Evolutionary conservation across 2,888 invertebrate species (phyloP).

Genomic region (Yponomeuta evonymella): DNA sequence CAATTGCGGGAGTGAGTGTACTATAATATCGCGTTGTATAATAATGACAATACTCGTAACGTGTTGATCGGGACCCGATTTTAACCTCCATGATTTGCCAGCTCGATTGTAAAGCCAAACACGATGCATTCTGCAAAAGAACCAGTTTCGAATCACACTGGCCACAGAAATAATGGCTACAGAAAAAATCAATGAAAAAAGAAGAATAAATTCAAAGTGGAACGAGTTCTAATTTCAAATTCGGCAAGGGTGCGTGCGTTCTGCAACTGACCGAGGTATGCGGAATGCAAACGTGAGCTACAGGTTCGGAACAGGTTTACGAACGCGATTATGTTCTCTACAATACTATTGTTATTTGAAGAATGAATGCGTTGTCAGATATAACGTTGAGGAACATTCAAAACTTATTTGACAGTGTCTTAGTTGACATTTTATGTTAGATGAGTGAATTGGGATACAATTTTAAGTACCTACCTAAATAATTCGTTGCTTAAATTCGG

Average conservation of each 20-base stretch:
- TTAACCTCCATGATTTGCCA: neutral
- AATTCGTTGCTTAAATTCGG: no score
- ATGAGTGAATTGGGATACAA: no score
- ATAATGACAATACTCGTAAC: no score
- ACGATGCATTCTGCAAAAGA: slow-evolving; percentile 28
- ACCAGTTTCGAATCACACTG: slow-evolving; percentile 20
- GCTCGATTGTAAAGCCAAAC: slow-evolving; percentile 1
- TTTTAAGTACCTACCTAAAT: no score
- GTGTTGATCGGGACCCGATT: neutral
- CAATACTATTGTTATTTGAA: neutral
- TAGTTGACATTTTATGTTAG: no score
- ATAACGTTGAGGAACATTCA: no score
- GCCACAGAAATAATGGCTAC: neutral
- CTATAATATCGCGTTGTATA: no score
- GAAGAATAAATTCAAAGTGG: neutral
- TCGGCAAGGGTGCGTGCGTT: slow-evolving; percentile 34
- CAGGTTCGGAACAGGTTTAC: slow-evolving; percentile 39
- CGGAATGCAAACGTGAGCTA: slow-evolving; percentile 63
- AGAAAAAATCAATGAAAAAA: slow-evolving; percentile 7
- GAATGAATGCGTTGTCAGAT: no score
- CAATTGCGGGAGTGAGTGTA: no score
- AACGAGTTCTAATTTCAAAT: slow-evolving; percentile 28
- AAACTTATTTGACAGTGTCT: no score
- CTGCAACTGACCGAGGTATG: slow-evolving; percentile 51
- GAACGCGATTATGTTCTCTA: slow-evolving; percentile 1